These are phyloP conservation scores for Biston betularia DNA, from an alignment of 2,888 invertebrate species.

Conservation along the genomic window DNA sequence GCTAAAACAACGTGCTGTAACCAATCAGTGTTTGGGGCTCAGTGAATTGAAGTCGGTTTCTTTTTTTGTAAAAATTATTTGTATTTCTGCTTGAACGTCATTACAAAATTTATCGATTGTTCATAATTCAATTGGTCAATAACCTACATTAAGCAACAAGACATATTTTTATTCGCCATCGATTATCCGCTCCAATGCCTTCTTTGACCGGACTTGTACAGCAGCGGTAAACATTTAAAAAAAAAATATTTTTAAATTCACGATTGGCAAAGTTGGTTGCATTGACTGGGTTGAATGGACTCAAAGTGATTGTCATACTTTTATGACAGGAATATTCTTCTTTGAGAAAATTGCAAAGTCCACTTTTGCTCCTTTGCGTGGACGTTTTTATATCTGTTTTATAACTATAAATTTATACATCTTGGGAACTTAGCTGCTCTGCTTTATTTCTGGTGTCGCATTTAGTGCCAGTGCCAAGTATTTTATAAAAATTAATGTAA, in stretches of 20 bases:
- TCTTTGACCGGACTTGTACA: slow-evolving; percentile 53
- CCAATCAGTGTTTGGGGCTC: too few relatives aligned
- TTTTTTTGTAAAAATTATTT: too few relatives aligned
- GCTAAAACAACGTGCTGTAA: too few relatives aligned
- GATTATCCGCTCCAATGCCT: slow-evolving; percentile 72
- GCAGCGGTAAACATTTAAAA: slow-evolving; percentile 55
- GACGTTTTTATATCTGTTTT: slow-evolving; percentile 2
- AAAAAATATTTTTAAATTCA: slow-evolving; percentile 44
- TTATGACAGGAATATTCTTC: slow-evolving; percentile 6
- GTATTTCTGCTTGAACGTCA: too few relatives aligned
- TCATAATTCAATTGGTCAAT: not conserved
- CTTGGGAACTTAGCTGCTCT: not conserved
- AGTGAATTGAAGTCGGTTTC: too few relatives aligned
- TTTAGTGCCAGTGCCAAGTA: not conserved
- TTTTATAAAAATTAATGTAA: not conserved
- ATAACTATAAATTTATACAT: not conserved
- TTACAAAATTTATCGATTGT: too few relatives aligned
- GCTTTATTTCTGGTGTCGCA: too few relatives aligned
- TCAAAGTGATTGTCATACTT: slow-evolving; percentile 27
- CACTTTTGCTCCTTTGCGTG: not conserved
- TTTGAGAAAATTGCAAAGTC: slow-evolving; percentile 4
- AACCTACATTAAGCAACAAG: slow-evolving; percentile 49
- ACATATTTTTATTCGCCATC: slow-evolving; percentile 62
- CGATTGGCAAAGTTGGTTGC: slow-evolving; percentile 46
- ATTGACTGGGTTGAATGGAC: slow-evolving; percentile 39